These are phyloP conservation scores for Protonibea diacanthus DNA, from an alignment of 2,797 vertebrate genomes.

Conservation along the genomic window DNA sequence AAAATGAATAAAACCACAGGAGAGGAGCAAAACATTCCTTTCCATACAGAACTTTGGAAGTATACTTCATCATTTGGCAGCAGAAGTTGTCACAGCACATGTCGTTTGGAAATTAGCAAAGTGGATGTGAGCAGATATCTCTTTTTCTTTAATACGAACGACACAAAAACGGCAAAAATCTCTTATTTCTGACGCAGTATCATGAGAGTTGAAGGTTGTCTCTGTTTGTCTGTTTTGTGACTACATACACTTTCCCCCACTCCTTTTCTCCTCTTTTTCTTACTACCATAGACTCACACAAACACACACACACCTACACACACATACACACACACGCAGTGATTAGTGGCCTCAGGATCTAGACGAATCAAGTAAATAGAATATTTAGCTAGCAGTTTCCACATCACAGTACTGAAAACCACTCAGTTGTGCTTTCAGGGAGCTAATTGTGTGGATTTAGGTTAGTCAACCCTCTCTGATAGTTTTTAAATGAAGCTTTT, in stretches of 20 bases:
- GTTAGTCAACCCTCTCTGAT: constrained; percentile 80
- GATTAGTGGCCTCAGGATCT: constrained; percentile 69
- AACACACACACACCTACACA: constrained; percentile 7
- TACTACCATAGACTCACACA: constrained; percentile 6
- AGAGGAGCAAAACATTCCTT: neutral
- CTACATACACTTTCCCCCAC: constrained; percentile 20
- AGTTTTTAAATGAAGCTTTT: constrained; percentile 81
- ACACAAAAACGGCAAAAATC: constrained; percentile 11
- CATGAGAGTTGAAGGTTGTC: constrained; percentile 36
- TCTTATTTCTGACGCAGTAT: constrained; percentile 36
- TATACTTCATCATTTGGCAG: constrained; percentile 40
- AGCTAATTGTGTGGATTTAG: constrained; percentile 82
- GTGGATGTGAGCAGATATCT: constrained; percentile 11
- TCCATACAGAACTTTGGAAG: constrained; percentile 26
- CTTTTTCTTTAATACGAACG: constrained; percentile 17
- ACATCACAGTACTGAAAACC: constrained; percentile 68
- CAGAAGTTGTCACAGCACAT: constrained; percentile 8
- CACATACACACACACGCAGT: constrained; percentile 18
- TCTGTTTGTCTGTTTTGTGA: constrained; percentile 42
- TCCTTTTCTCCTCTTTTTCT: constrained; percentile 35
- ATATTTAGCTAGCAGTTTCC: constrained; percentile 73
- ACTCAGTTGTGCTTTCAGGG: constrained; percentile 73
- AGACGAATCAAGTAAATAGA: constrained; percentile 75
- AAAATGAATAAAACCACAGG: constrained; percentile 48
- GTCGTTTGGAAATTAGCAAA: constrained; percentile 31